These are phyloP conservation scores for Diplolepis rosae DNA, from an alignment of 2,888 invertebrate genomes.

Conservation along the genomic window DNA sequence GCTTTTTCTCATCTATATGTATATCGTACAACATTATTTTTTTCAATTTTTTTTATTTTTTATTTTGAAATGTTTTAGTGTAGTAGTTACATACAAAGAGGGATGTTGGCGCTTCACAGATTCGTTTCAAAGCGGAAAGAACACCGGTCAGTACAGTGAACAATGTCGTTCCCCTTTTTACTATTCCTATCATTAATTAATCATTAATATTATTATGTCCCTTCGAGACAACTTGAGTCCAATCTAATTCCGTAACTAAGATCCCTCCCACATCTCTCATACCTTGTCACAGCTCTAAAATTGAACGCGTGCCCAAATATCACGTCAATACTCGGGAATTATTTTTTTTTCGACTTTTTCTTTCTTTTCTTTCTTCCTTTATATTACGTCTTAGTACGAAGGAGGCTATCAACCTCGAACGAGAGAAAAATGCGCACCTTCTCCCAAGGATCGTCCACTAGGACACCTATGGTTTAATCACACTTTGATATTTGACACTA, in stretches of 20 bases:
- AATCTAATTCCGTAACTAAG: constrained; percentile 32
- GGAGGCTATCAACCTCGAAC: constrained; percentile 8
- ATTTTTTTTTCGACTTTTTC: constrained; percentile 32
- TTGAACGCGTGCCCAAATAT: constrained; percentile 39
- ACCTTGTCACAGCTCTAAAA: constrained; percentile 48
- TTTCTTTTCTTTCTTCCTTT: constrained; percentile 34
- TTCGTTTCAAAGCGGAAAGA: constrained; percentile 64
- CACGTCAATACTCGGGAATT: constrained; percentile 22
- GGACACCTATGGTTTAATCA: constrained; percentile 8
- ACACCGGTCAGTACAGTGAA: constrained; percentile 52
- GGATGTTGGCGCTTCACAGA: constrained; percentile 65
- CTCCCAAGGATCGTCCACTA: constrained; percentile 26
- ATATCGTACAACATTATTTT: constrained; percentile 51
- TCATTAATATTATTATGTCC: constrained; percentile 29
- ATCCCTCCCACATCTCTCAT: constrained; percentile 30
- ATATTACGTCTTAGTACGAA: constrained; percentile 32
- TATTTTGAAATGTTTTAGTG: constrained; percentile 56
- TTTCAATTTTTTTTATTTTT: constrained; percentile 35
- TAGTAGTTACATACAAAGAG: constrained; percentile 55
- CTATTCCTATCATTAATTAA: constrained; percentile 12
- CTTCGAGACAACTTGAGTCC: constrained; percentile 16
- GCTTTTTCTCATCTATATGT: constrained; percentile 40
- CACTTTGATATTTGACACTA: constrained; percentile 34
- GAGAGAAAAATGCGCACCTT: constrained; percentile 30
- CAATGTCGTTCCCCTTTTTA: constrained; percentile 30